A percentile compares a stretch with the other conserved stretches of the same genome.
These are phyloP conservation scores for Notospermus geniculatus DNA, from an alignment of 1,140 invertebrate genomes.

Conservation along the genomic window DNA sequence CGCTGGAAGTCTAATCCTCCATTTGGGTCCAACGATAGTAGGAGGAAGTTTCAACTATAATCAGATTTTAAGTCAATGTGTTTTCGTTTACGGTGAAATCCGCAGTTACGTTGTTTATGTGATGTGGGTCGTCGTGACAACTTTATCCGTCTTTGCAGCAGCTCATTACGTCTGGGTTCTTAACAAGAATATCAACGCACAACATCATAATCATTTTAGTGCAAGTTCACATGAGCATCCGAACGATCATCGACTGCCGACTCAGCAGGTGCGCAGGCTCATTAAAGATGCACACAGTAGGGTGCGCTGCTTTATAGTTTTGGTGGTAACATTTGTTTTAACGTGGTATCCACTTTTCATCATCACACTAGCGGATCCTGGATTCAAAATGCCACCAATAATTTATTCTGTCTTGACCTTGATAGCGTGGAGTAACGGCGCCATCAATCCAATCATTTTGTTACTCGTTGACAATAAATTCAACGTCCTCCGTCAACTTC, in stretches of 20 bases:
- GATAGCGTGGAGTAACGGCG: slow-evolving; percentile 52
- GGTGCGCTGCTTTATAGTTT: slow-evolving; percentile 35
- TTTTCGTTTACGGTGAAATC: slow-evolving; percentile 48
- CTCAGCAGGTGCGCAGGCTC: not conserved
- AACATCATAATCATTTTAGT: not conserved
- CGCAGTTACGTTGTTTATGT: slow-evolving; percentile 52
- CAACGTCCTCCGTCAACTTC: slow-evolving; percentile 42
- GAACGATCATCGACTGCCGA: not conserved
- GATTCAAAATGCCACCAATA: slow-evolving; percentile 46
- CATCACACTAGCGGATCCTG: slow-evolving; percentile 46
- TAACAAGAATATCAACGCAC: slow-evolving; percentile 47
- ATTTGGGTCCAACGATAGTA: slow-evolving; percentile 55
- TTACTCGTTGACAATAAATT: slow-evolving; percentile 51
- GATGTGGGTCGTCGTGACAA: slow-evolving; percentile 54
- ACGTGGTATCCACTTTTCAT: slow-evolving; percentile 55
- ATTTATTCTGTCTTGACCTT: slow-evolving; percentile 53
- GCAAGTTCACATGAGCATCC: not conserved
- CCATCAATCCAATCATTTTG: slow-evolving; percentile 48
- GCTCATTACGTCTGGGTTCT: slow-evolving; percentile 48
- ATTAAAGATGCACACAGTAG: slow-evolving; percentile 2
- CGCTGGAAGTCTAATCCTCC: slow-evolving; percentile 50
- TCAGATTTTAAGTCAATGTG: slow-evolving; percentile 49
- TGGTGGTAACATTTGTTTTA: slow-evolving; percentile 40
- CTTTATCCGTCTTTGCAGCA: slow-evolving; percentile 41
- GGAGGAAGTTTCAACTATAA: slow-evolving; percentile 54